Percentiles rank a stretch among this genome's conserved stretches.
phyloP scores from a whole-genome alignment of 2,888 invertebrate species.

The Himalopsyche tibetana region DNA sequence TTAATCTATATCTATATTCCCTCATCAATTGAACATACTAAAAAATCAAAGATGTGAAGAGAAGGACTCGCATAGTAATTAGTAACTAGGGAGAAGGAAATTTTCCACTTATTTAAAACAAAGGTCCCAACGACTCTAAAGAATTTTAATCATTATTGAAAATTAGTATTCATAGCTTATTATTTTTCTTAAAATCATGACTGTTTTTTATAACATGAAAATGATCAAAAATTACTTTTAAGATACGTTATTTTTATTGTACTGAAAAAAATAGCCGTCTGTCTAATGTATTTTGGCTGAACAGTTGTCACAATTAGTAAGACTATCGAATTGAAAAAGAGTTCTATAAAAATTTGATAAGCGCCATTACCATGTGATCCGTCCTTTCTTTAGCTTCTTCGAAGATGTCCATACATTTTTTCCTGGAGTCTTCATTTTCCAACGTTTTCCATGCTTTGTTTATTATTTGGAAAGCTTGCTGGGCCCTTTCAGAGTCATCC shows the following conservation, averaged over 20 bases:
- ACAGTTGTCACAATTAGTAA: constrained; percentile 25
- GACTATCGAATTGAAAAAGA: constrained; percentile 46
- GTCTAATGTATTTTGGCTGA: background rate
- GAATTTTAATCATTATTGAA: too few species aligned
- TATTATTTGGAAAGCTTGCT: constrained; percentile 94
- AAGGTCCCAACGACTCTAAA: too few species aligned
- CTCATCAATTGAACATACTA: too few species aligned
- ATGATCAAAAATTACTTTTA: too few species aligned
- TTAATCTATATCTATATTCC: too few species aligned
- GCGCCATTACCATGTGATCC: constrained; percentile 87
- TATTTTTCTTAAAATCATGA: too few species aligned
- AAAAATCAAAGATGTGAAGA: too few species aligned
- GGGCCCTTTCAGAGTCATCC: constrained; percentile 95
- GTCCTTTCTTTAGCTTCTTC: constrained; percentile 97
- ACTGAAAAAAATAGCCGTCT: background rate
- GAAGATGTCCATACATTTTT: constrained; percentile 96
- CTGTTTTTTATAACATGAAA: too few species aligned
- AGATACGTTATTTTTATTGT: background rate
- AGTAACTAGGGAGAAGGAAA: too few species aligned
- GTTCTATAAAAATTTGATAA: constrained; percentile 45
- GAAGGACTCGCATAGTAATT: too few species aligned
- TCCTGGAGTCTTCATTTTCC: constrained; percentile 95
- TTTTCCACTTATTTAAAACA: too few species aligned
- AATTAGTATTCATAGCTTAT: too few species aligned
- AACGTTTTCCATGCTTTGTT: constrained; percentile 97